phyloP scores from a whole-genome alignment of 2,797 vertebrate species.

The Sebastes goodei region DNA sequence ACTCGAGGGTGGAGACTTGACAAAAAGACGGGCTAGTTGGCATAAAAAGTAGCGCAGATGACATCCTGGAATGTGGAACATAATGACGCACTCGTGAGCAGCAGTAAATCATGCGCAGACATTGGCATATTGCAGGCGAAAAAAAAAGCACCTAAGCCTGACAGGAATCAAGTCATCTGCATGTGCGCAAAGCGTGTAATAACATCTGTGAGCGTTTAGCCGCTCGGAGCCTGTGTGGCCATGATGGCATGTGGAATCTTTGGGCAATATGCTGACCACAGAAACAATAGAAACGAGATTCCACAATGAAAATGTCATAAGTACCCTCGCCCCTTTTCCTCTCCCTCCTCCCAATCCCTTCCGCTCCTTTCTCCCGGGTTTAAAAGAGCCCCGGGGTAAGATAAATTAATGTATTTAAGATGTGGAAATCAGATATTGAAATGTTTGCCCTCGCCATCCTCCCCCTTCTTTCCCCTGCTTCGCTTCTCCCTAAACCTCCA shows the following conservation, averaged over 20 bases:
- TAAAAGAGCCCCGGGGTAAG: constrained; percentile 76
- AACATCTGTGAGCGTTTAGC: constrained; percentile 77
- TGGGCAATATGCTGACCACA: constrained; percentile 78
- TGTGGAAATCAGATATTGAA: constrained; percentile 88
- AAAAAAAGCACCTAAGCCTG: constrained; percentile 48
- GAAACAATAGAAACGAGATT: constrained; percentile 80
- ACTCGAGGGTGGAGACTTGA: constrained; percentile 10
- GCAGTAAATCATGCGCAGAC: constrained; percentile 65
- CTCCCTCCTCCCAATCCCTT: constrained; percentile 56
- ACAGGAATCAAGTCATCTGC: constrained; percentile 71
- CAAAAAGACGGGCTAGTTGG: constrained; percentile 46
- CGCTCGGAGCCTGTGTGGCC: constrained; percentile 70
- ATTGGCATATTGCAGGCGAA: constrained; percentile 55
- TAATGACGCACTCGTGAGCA: constrained; percentile 57
- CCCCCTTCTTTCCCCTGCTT: constrained; percentile 79
- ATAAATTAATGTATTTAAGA: constrained; percentile 86
- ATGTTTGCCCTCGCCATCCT: constrained; percentile 89
- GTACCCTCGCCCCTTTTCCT: constrained; percentile 64
- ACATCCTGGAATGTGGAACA: constrained; percentile 75
- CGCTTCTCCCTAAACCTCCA: constrained; percentile 62
- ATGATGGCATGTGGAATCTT: constrained; percentile 78
- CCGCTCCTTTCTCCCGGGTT: constrained; percentile 59
- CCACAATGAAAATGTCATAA: constrained; percentile 80
- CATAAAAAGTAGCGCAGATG: constrained; percentile 64
- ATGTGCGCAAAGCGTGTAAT: constrained; percentile 54